Base-by-base conservation (phyloP, 2,888 invertebrate genomes). In the Heteromyza rotundicornis region DNA sequence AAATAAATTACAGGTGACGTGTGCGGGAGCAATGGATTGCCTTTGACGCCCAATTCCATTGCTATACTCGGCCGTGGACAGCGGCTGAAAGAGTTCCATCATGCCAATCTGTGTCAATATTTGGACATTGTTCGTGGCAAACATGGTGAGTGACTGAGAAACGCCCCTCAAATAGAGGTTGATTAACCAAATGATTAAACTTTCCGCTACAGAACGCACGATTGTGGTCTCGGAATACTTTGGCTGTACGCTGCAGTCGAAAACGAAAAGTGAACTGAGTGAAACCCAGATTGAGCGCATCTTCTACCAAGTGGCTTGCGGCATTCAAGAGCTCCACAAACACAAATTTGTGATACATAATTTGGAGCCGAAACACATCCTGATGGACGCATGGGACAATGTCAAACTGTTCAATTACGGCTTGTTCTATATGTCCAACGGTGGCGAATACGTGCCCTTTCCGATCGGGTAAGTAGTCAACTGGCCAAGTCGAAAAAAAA, bases 11-110 rank as follows among this genome's bases (percentile, higher is more conserved):
- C n/a, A n/a, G n/a, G 91, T 24, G 95, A 96, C 82, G 89, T 90
- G 57, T 98, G 97, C 82, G 97, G 97, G 10, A 94, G 94, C 69
- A 98, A 98, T 84, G 98, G 98, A 1, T 84, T 98, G 53, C 98
- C 98, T 0, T 85, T 98, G 19, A 98, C 98, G 1, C 97, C 98
- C 1, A 97, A 98, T 84, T 96, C 97, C 0, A 95, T 98, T 65
- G 92, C 94, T 60, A 96, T 98, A 77, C 86, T 95, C 60, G 97
- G 98, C 7, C 87, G 90, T 75, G 93, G 96, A 23, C 96, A 96
- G 80, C 85, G 88, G 64, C 85, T 98, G 16, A 91, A 93, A 77
- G 89, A 89, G 0, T 84, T 95, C 57, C 86, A 88, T 63, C 95
- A 96, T 82, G 88, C 89, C 0, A 88, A 94, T 84, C 85, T 98